These are phyloP conservation scores for Siniperca chuatsi DNA, from an alignment of 2,113 vertebrate species.

Conservation along the genomic window DNA sequence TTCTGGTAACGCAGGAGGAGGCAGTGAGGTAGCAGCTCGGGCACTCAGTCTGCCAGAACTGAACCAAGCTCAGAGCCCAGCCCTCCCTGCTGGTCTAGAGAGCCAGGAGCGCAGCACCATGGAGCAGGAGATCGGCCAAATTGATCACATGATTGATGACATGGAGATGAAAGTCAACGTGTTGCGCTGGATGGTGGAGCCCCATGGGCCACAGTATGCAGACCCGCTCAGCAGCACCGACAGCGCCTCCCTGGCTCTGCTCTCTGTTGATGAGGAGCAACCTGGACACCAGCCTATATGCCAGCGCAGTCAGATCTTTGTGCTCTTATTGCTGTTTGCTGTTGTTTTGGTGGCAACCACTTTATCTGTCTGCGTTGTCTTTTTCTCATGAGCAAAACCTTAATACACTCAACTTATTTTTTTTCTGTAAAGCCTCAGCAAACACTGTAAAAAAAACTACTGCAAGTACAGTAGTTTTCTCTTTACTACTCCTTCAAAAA, in stretches of 20 bases:
- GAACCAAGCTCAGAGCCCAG: slow-evolving; percentile 46
- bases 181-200: slow-evolving; percentile 81
- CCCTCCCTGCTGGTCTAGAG: slow-evolving; percentile 65
- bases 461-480: slow-evolving; percentile 20
- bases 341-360: slow-evolving; percentile 53
- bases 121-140: slow-evolving; percentile 78
- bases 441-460: slow-evolving; percentile 12
- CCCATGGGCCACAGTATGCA: slow-evolving; percentile 63
- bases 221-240: slow-evolving; percentile 78
- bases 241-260: slow-evolving; percentile 76
- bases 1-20: slow-evolving; percentile 62
- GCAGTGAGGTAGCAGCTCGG: slow-evolving; percentile 77
- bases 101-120: slow-evolving; percentile 70
- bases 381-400: slow-evolving; percentile 70
- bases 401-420: slow-evolving; percentile 5
- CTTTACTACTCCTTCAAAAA: neutral
- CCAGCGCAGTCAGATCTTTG: slow-evolving; percentile 54
- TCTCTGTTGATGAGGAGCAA: slow-evolving; percentile 77
- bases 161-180: slow-evolving; percentile 84
- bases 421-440: slow-evolving; percentile 26
- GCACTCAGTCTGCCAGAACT: slow-evolving; percentile 79
- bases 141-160: slow-evolving; percentile 78
- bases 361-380: slow-evolving; percentile 73
- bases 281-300: slow-evolving; percentile 34
- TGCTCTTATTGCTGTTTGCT: slow-evolving; percentile 62